Conservation (phyloP, 2,113 vertebrate species). For the Sorex araneus region DNA sequence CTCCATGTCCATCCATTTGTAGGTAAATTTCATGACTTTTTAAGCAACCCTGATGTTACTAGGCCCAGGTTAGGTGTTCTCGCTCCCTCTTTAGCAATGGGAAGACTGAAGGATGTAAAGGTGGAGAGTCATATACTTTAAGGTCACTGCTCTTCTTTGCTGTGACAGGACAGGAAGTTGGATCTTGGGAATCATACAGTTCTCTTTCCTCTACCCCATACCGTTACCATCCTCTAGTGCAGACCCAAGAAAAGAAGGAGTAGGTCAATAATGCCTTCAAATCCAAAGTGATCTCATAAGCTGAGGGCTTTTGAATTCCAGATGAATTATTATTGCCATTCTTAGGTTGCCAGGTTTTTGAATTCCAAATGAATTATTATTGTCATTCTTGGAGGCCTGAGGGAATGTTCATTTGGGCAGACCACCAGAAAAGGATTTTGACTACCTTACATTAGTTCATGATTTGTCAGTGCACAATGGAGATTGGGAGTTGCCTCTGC, state of each 20-base stretch:
- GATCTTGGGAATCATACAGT: not conserved
- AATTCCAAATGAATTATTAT: slow-evolving; percentile 74
- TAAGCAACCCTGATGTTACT: not conserved
- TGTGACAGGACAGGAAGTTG: not conserved
- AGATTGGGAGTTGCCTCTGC: slow-evolving; percentile 57
- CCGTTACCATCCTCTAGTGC: not conserved
- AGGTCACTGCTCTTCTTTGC: not conserved
- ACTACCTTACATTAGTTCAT: slow-evolving; percentile 62
- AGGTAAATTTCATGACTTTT: too few species aligned
- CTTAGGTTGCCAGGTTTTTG: slow-evolving; percentile 22
- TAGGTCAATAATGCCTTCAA: slow-evolving; percentile 20
- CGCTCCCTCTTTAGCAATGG: not conserved
- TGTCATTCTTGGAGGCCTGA: slow-evolving; percentile 22
- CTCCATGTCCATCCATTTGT: too few species aligned
- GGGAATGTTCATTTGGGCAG: not conserved
- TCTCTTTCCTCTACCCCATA: not conserved
- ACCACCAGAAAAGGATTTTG: slow-evolving; percentile 42
- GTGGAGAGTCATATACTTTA: not conserved
- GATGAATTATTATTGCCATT: slow-evolving; percentile 75
- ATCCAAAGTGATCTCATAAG: slow-evolving; percentile 53
- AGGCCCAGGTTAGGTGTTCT: not conserved
- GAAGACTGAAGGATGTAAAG: not conserved
- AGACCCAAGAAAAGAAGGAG: not conserved
- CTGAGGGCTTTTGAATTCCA: slow-evolving; percentile 54
- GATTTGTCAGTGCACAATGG: slow-evolving; percentile 51